Evolutionary conservation across 2,113 vertebrate species (phyloP).

Genomic region (Varanus salvator): DNA sequence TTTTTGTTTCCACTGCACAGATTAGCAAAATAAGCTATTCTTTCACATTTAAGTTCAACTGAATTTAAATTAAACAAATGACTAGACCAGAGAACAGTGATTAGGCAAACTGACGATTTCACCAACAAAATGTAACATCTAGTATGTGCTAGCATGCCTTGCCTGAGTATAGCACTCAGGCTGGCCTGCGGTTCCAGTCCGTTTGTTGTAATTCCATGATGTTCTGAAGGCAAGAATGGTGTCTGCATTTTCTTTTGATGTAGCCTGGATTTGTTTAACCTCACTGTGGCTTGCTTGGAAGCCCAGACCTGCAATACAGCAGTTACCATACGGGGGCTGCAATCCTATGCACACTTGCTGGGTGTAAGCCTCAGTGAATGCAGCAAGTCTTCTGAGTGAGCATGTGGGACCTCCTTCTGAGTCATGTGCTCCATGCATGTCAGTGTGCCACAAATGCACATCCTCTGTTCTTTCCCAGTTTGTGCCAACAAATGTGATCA

Average conservation of each 20-base stretch:
- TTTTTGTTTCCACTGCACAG: too few species aligned
- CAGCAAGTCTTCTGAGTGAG: too few species aligned
- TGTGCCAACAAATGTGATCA: too few species aligned
- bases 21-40: neutral
- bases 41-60: neutral
- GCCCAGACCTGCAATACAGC: too few species aligned
- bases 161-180: conserved; percentile 30
- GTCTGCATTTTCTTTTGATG: too few species aligned
- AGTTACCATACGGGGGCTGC: too few species aligned
- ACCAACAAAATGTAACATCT: conserved; percentile 15
- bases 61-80: neutral
- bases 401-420: neutral
- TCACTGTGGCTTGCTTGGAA: too few species aligned
- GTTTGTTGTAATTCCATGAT: neutral
- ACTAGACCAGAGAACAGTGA: neutral
- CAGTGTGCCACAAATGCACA: neutral
- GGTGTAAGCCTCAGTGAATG: too few species aligned
- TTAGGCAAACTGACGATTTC: conserved; percentile 25
- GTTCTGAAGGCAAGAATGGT: neutral
- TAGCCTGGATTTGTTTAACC: too few species aligned
- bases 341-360: too few species aligned
- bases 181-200: neutral
- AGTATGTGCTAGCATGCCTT: neutral
- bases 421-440: neutral
- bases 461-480: neutral